Evolutionary conservation across 2,888 invertebrate genomes (phyloP), one percentile per base, ranked within the genome.

Genomic region (Hirtodrosophila histrioides): DNA sequence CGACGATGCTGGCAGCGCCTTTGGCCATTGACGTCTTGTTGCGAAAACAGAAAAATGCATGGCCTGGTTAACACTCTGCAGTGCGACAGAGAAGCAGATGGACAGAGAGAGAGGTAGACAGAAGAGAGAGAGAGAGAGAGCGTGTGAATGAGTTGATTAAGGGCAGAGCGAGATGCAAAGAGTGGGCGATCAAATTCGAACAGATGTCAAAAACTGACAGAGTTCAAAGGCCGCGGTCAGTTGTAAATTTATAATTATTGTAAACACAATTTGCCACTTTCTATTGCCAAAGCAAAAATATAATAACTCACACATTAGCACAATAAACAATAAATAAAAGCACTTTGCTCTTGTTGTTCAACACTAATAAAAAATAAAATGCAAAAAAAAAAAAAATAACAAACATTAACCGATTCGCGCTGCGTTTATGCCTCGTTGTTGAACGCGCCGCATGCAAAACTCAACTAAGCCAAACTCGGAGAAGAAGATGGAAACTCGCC

Each of bases 31-130:
- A 68, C 79, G 82, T 69, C 76, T 71, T 78, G 65, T 78, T 79
- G 79, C 75, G 72, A 78, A 86, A 79, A 82, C 76, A 63, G 54
- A 78, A 86, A 87, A 87, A 81, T 75, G 72, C 83, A 82, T 79
- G 83, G 88, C 81, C 88, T 85, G 79, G 71, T 78, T 75, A 54
- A 49, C 54, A 46, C 35, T 61, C 46, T 11, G n/a, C 45, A n/a
- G 36, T 33, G 54, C 49, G 49, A 56, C 36, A 55, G 35, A 45
- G 39, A 36, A n/a, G 9, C 49, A 41, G 17, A 1, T 27, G 46
- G 23, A 33, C 33, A 43, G 33, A 70, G 36, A 24, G 54, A 54
- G 39, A 24, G 40, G 23, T 46, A 41, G 40, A 36, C 9, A 8
- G 12, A 7, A 31, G 6, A 7, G 23, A 37, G n/a, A 7, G 24